Percentiles rank a stretch among this genome's conserved stretches.
Conservation (phyloP, 2,797 vertebrate genomes). For the Masticophis lateralis region DNA sequence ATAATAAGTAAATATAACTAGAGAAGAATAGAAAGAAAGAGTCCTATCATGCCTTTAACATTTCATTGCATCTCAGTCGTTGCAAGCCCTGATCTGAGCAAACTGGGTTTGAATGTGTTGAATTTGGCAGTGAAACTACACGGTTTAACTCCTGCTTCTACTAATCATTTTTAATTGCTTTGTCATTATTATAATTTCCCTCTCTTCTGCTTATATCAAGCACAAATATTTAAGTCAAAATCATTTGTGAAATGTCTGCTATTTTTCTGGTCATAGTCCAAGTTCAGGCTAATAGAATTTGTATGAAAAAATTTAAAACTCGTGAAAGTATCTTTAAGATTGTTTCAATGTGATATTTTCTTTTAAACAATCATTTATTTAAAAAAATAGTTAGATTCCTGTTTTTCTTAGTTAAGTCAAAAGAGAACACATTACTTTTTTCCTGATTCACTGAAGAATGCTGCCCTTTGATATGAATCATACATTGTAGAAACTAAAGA, state of each 20-base stretch:
- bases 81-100: slow-evolving; percentile 17
- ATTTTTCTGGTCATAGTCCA: slow-evolving; percentile 25
- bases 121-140: slow-evolving; percentile 14
- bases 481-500: not conserved
- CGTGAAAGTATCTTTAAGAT: slow-evolving; percentile 1
- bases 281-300: slow-evolving; percentile 20
- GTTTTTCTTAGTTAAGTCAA: slow-evolving; percentile 26
- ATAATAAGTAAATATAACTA: not conserved
- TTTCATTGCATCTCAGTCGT: slow-evolving; percentile 19
- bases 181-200: slow-evolving; percentile 1
- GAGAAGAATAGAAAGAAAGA: not conserved
- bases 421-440: slow-evolving; percentile 37
- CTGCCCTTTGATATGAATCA: slow-evolving; percentile 31
- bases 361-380: slow-evolving; percentile 22
- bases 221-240: not conserved
- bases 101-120: not conserved
- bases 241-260: not conserved
- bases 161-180: not conserved
- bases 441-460: slow-evolving; percentile 34
- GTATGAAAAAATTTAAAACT: slow-evolving; percentile 28
- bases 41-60: slow-evolving; percentile 35
- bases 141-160: slow-evolving; percentile 11
- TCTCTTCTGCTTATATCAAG: not conserved
- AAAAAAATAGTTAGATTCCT: slow-evolving; percentile 27
- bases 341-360: not conserved